Base-by-base conservation (phyloP, 2,113 vertebrate genomes). In the Ciconia stormi region DNA sequence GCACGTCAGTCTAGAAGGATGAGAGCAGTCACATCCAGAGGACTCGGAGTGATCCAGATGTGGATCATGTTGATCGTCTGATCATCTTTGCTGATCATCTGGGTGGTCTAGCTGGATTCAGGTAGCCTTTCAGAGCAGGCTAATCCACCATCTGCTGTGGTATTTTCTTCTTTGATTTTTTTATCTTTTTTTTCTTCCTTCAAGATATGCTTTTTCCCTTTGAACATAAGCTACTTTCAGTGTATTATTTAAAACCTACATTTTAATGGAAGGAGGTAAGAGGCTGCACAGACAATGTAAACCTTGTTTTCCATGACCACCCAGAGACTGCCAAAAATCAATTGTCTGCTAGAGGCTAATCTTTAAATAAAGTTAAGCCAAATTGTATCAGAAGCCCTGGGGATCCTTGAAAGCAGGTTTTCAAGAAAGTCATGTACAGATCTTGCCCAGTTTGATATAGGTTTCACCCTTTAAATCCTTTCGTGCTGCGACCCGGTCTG, bases 351-450 rank as follows among this genome's bases (percentile, higher is more conserved):
- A 30, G 59, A 78, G 76, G 67, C 82, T 90, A 82, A 23, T 61
- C 59, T 76, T 89, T 72, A 84, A 89, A 78, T n/a, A 81, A 87
- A 84, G 47, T 76, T 55, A 76, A 91, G 36, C 74, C 71, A 73
- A 79, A 82, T 47, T 2, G 1, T 76, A 63, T 53, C 15, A 26
- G 70, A 46, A 85, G 38, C 78, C 46, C 32, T 14, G 81, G 83
- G 53, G 70, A 89, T 32, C 44, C 66, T 36, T 69, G 87, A 80
- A 70, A 91, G 70, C 27, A 77, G 58, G 25, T 65, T 89, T 87
- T 50, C 53, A 53, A 69, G 70, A 17, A 40, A 89, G 25, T 25
- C 25, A 6, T 12, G 36, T 29, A 11, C 36, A 49, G 47, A 40
- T 69, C n/a, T 65, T 85, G 29, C 77, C 47, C 14, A 15, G 40